Base-by-base conservation (phyloP, 2,888 invertebrate species). In the Rhingia campestris region DNA sequence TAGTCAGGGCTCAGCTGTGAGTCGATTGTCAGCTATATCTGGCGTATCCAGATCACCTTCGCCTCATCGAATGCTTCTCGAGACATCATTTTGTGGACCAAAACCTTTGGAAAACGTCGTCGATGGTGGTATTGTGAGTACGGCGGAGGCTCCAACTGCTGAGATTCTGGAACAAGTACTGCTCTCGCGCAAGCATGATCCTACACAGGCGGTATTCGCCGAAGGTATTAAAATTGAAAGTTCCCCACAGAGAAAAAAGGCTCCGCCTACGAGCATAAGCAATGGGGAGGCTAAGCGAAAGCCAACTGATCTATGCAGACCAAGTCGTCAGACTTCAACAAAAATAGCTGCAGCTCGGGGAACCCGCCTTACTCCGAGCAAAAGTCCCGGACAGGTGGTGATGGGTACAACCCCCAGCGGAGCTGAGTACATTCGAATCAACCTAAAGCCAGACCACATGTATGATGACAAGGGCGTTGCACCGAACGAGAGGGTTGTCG, bases 1-100 rank as follows among this genome's bases (percentile, higher is more conserved):
- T 73, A 95, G 96, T 86, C 95, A 95, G 90, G 95, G 96, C 54
- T 95, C 95, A 0, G 93, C 93, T 12, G 92, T 93, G 4, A 93
- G 93, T 87, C 93, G 93, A 80, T 88, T 93, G 54, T 94, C 93
- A 1, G 92, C 93, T 22, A 90, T 93, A 53, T 93, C 93, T 1
- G 93, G 92, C 1, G 87, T 91, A 0, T 95, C 95, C 4, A 94
- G 96, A 81, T 96, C 95, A 37, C 97, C 97, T 2, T 97, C 97
- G 10, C 97, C 97, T n/a, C 97, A 97, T 92, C 96, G 95, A 91
- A 96, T 97, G 94, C 92, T 97, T 70, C 92, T 97, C 76, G 97
- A 97, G 92, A 97, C 97, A 0, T 97, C 97, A 0, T 97, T 97
- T 90, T 97, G 97, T 91, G 97, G 97, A 0, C 95, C 95, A 61